phyloP scores from a whole-genome alignment of 2,113 vertebrate species.

The Tupaia tana region DNA sequence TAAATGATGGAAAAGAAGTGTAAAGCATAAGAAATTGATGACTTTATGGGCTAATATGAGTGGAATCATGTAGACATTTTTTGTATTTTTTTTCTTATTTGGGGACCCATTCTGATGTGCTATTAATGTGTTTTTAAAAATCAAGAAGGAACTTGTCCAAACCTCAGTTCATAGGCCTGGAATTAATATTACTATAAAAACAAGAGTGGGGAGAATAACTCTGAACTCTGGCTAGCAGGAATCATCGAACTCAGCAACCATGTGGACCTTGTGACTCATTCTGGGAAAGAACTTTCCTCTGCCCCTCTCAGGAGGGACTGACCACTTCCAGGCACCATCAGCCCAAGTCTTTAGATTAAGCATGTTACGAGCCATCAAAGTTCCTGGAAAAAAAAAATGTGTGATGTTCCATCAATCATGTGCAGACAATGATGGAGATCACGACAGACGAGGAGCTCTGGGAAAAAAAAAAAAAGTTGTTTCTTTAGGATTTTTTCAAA shows the following conservation, averaged over 20 bases:
- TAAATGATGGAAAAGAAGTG: conserved; percentile 2
- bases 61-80: not conserved
- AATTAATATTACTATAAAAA: conserved; percentile 65
- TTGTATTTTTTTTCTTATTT: not conserved
- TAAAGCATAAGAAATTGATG: not conserved
- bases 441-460: not conserved
- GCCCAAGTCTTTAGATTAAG: not conserved
- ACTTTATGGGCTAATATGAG: not conserved
- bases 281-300: conserved; percentile 32
- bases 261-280: conserved; percentile 42
- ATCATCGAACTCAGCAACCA: not conserved
- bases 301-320: not conserved
- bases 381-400: not conserved
- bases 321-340: not conserved
- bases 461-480: not conserved
- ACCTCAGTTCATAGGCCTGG: conserved; percentile 69
- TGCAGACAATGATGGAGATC: not conserved
- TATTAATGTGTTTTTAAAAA: conserved; percentile 63
- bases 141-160: conserved; percentile 56
- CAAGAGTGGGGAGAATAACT: not conserved
- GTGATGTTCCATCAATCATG: not conserved
- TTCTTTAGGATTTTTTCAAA: conserved; percentile 24
- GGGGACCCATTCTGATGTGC: conserved; percentile 9
- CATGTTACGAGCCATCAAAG: not conserved
- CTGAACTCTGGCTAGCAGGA: conserved; percentile 35